phyloP scores from a whole-genome alignment of 2,797 vertebrate species.

The Glyptemys insculpta region DNA sequence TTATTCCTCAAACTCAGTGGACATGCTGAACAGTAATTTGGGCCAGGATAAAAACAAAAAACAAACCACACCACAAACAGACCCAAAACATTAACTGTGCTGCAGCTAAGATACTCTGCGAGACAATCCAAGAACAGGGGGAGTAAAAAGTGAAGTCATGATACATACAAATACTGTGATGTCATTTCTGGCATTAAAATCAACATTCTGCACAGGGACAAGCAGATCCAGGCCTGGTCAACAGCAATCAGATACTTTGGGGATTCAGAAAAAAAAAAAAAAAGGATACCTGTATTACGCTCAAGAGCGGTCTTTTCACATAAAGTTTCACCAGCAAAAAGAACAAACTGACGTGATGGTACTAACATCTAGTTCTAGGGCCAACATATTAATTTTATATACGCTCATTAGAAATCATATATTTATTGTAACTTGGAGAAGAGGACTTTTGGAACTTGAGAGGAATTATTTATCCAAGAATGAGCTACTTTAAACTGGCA shows the following conservation, averaged over 20 bases:
- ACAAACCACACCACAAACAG: not conserved
- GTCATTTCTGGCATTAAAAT: conserved; percentile 60
- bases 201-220: not conserved
- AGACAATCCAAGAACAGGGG: not conserved
- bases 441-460: not conserved
- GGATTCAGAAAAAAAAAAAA: conserved; percentile 42
- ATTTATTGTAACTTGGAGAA: not conserved
- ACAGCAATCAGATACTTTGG: conserved; percentile 15
- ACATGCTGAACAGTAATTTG: not conserved
- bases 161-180: conserved; percentile 43
- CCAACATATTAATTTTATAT: not conserved
- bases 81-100: not conserved
- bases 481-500: rapidly evolving
- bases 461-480: rapidly evolving
- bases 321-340: not conserved
- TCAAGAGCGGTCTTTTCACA: not conserved
- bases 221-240: conserved; percentile 60
- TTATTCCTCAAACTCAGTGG: not conserved
- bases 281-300: not conserved
- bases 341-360: rapidly evolving
- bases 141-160: conserved; percentile 1
- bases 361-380: not conserved
- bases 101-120: not conserved
- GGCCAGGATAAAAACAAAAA: not conserved
- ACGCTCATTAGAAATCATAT: not conserved